Conservation (phyloP, 2,888 invertebrate species). For the Eueremaeus valkanovi region DNA sequence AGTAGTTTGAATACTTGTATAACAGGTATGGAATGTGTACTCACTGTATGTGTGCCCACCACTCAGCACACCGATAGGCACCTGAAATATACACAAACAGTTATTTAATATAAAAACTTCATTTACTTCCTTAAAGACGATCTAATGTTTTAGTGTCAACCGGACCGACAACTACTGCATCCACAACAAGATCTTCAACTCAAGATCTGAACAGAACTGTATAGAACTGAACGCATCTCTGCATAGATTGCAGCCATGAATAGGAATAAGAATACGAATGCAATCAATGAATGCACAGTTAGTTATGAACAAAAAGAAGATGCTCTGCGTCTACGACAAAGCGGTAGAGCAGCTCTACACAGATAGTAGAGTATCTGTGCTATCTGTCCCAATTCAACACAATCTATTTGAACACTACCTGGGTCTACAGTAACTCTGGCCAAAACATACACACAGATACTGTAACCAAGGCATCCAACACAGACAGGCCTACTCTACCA, state of each 20-base stretch:
- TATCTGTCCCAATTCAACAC: conserved; percentile 23
- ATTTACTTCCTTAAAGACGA: conserved; percentile 18
- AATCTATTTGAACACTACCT: too few species aligned
- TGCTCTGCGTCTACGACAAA: neutral
- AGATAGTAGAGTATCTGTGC: too few species aligned
- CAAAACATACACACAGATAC: neutral
- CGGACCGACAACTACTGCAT: conserved; percentile 23
- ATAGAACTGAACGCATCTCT: too few species aligned
- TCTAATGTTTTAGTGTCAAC: neutral
- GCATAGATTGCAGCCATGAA: neutral
- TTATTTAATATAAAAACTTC: neutral
- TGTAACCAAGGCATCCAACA: neutral
- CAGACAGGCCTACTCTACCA: neutral
- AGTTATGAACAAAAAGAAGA: neutral
- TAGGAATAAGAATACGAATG: too few species aligned
- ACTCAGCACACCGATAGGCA: neutral
- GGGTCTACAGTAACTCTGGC: neutral
- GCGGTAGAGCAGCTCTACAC: too few species aligned
- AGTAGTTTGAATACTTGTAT: conserved; percentile 9
- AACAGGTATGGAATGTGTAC: conserved; percentile 29
- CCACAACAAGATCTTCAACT: too few species aligned
- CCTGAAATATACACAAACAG: conserved; percentile 24
- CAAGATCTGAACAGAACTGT: too few species aligned
- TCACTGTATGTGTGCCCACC: neutral
- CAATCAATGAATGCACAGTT: neutral